Percentiles rank a stretch among this genome's conserved stretches.
Conservation (phyloP, 1,140 invertebrate species). For the Drosophila seguyi region DNA sequence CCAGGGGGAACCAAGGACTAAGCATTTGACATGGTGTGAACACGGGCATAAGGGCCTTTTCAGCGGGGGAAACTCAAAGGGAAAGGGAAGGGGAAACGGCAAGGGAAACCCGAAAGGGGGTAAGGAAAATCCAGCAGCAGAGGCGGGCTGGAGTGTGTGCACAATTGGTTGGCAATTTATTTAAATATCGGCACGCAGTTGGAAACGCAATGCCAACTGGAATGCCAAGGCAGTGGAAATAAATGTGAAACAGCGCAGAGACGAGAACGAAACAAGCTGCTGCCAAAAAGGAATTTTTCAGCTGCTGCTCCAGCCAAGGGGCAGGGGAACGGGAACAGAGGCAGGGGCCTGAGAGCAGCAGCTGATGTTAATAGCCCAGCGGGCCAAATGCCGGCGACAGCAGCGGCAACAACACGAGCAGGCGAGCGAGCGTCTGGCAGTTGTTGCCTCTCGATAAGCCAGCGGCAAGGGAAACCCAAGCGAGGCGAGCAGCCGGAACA, state of each 20-base stretch:
- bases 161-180: conserved; percentile 83
- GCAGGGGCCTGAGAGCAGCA: conserved; percentile 59
- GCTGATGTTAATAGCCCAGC: conserved; percentile 83
- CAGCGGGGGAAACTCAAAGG: neutral
- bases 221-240: conserved; percentile 68
- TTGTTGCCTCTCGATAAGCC: conserved; percentile 58
- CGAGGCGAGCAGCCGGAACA: conserved; percentile 54
- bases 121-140: conserved; percentile 34
- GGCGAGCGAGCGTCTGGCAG: conserved; percentile 57
- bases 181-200: conserved; percentile 83
- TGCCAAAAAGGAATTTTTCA: conserved; percentile 80
- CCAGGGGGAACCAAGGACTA: conserved; percentile 27
- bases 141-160: conserved; percentile 51
- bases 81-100: neutral
- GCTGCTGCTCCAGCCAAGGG: conserved; percentile 54
- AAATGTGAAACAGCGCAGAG: conserved; percentile 50
- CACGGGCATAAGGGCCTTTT: conserved; percentile 72
- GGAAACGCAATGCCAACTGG: conserved; percentile 79
- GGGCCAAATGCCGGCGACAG: conserved; percentile 70
- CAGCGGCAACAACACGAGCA: conserved; percentile 36
- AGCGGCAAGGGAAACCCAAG: conserved; percentile 28
- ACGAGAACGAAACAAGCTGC: conserved; percentile 60
- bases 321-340: conserved; percentile 1
- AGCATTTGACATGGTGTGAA: conserved; percentile 82
- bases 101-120: neutral